Base-by-base conservation (phyloP, 2,113 vertebrate species). In the Oncorhynchus kisutch region DNA sequence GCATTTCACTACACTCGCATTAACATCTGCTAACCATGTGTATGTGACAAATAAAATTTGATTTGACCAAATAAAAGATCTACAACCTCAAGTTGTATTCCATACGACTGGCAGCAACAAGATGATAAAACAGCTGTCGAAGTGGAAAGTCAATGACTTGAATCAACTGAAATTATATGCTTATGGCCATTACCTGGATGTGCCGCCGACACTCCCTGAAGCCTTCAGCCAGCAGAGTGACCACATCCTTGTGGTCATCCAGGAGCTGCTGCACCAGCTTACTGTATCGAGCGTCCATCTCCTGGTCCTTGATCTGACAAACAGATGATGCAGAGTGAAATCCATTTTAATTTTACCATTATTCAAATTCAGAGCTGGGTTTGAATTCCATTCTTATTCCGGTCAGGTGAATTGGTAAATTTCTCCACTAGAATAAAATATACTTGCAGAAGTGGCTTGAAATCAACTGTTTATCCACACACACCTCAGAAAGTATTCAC, bases 161-260 rank as follows among this genome's bases (percentile, higher is more conserved):
- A 16, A n/a, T 18, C 6, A 45, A 5, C 1, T 48, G 13, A 20
- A 14, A 5, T 54, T 2, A 54, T 20, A 12, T 57, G 24, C 39
- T 24, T 24, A 14, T 14, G 24, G 49, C 1, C 1, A 13, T 70
- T 81, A 96, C 96, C 94, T 94, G 87, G 75, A 96, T 86, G 84
- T 98, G 95, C 45, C 94, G 93, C 59, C 96, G 94, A 81, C 95
- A 94, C 81, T 98, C 96, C 73, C 94, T 91, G 75, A 98, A 94
- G 70, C 96, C 96, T 84, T 98, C 96, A 0, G 96, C 96, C 80
- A 98, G 75, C 84, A 95, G 93, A 51, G 96, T 98, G 70, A 98
- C 96, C 76, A 97, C 95, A 0, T 98, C 96, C 84, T 96, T 97
- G 85, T 98, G 96, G 83, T 98, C 96, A 1, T 98, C 96, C 62